Base-by-base conservation (phyloP, 2,797 vertebrate genomes). In the Pseudochirops cupreus region DNA sequence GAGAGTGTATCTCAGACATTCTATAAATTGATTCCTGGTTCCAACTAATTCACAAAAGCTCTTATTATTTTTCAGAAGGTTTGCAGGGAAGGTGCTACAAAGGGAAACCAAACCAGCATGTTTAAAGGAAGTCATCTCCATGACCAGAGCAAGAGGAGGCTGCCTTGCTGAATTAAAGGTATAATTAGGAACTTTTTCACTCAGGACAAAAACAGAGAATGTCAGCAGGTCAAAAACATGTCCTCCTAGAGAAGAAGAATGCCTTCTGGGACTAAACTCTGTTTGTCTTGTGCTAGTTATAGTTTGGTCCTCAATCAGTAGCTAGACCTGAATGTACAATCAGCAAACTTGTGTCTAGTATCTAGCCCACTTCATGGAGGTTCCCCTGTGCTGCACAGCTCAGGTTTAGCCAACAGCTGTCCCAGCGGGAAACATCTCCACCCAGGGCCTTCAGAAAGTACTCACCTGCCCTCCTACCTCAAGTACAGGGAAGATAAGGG, bases 11-110 rank as follows among this genome's bases (percentile, higher is more conserved):
- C 74, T 91, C 89, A 50, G 53, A 87, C 0, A 18, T 91, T 96
- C 96, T 93, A 95, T 96, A 74, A 92, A 97, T 53, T 33, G 7
- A 97, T 94, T 89, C 91, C 67, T 74, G 91, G 87, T 96, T 96
- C 50, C 62, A 92, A 95, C 96, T 95, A 89, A 94, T 24, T 92
- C 93, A 90, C 62, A 5, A 16, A 87, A 93, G 93, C 94, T 46
- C 46, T 54, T 90, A 50, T 92, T 91, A 6, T 33, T 56, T n/a
- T 53, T 87, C 46, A 74, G 55, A 1, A 46, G 50, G 87, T 94
- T 97, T 74, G 46, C 95, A 94, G 50, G 21, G 92, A 90, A 96
- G 28, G 2, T 5, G 90, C 67, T 54, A 95, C 74, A 46, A 67
- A 96, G 21, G 46, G 58, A 31, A 92, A 95, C 59, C 59, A 67